phyloP scores from a whole-genome alignment of 2,888 invertebrate species.

The Metacarcinus magister region DNA sequence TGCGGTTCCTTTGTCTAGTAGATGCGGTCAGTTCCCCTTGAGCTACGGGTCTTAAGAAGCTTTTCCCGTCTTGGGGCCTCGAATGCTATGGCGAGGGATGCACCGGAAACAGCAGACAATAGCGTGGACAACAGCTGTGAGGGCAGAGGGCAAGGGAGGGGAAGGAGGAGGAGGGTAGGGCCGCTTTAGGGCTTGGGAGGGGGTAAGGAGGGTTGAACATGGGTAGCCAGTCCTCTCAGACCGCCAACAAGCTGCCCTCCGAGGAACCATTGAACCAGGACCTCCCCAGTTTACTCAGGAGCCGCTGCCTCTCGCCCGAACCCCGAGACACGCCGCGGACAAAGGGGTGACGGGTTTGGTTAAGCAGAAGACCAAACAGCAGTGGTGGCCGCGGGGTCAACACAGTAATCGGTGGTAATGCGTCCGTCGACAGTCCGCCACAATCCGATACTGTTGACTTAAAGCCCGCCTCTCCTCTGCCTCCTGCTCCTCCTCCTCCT shows the following conservation, averaged over 20 bases:
- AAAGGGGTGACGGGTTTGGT: conserved; percentile 62
- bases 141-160: not conserved
- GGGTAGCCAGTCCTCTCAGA: not conserved
- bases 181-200: not conserved
- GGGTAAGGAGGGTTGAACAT: not conserved
- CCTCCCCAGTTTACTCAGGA: conserved; percentile 59
- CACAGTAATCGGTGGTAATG: conserved; percentile 73
- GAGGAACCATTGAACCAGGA: conserved; percentile 56
- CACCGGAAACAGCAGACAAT: conserved; percentile 52
- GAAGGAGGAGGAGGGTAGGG: not conserved
- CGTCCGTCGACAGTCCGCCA: conserved; percentile 68
- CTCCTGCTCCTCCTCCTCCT: not conserved
- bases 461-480: conserved; percentile 33
- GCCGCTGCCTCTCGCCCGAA: conserved; percentile 50
- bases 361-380: conserved; percentile 72
- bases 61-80: conserved; percentile 43
- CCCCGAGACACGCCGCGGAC: conserved; percentile 58
- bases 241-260: conserved; percentile 35
- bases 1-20: conserved; percentile 33
- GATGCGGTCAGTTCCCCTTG: conserved; percentile 27
- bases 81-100: conserved; percentile 41
- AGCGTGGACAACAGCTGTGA: conserved; percentile 63
- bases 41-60: conserved; percentile 17
- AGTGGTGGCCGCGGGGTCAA: conserved; percentile 68
- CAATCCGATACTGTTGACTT: conserved; percentile 67